Conservation (phyloP, 2,113 vertebrate genomes). For the Geococcyx californianus region DNA sequence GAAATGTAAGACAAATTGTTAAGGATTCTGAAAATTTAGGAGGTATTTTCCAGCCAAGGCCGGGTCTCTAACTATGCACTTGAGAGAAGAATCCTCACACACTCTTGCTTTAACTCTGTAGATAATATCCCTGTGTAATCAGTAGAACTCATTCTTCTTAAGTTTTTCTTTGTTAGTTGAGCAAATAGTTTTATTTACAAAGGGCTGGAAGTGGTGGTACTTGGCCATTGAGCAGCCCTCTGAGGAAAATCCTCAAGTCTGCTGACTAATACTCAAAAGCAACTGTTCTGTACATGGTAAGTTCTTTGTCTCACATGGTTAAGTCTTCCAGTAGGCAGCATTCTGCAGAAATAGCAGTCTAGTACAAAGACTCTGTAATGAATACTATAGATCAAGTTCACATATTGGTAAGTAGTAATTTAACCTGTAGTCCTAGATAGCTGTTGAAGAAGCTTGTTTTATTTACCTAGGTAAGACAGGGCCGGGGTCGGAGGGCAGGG, state of each 20-base stretch:
- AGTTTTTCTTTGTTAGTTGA: neutral
- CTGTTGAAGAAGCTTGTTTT: neutral
- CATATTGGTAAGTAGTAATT: neutral
- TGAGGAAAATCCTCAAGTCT: neutral
- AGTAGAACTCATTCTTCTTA: neutral
- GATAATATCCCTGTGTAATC: neutral
- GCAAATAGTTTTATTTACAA: neutral
- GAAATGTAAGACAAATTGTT: neutral
- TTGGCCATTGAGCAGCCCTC: neutral
- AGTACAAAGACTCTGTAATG: neutral
- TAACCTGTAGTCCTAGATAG: neutral
- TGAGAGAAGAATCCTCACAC: neutral
- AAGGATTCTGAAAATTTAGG: neutral
- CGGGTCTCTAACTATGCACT: neutral
- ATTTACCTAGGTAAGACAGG: neutral
- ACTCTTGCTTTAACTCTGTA: neutral
- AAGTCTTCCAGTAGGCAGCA: neutral
- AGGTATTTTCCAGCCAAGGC: neutral
- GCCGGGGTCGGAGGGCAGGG: neutral
- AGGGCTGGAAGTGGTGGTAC: neutral
- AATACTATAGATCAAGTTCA: neutral
- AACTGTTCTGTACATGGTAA: neutral
- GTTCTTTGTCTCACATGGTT: neutral
- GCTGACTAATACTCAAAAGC: neutral
- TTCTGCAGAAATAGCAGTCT: neutral